Percentiles rank a stretch among this genome's conserved stretches.
phyloP scores from a whole-genome alignment of 2,113 vertebrate genomes.

The Anguilla rostrata region DNA sequence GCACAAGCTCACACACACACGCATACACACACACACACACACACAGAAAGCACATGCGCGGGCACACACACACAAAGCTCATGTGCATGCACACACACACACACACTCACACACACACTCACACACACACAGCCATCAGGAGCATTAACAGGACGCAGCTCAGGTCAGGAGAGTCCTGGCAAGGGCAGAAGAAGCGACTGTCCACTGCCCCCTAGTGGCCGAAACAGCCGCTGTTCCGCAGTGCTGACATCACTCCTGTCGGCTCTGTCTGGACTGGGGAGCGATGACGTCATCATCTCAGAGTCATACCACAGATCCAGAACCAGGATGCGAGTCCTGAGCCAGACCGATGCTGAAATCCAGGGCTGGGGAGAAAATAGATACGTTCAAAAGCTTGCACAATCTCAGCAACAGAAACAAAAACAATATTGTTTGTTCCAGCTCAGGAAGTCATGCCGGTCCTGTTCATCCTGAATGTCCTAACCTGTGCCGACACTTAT shows the following conservation, averaged over 20 bases:
- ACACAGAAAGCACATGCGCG: no score
- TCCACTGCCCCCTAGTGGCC: neutral
- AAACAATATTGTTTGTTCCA: neutral
- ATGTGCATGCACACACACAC: no score
- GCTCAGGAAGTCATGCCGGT: neutral
- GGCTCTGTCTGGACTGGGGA: no score
- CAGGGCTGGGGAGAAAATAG: neutral
- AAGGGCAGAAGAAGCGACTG: neutral
- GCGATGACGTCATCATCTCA: neutral
- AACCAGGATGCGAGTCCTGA: neutral
- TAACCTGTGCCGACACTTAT: neutral
- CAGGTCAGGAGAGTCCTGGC: neutral
- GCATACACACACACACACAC: no score
- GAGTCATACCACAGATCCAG: neutral
- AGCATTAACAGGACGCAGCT: neutral
- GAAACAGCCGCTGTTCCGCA: neutral
- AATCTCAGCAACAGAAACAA: neutral
- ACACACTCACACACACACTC: no score
- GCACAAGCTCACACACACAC: no score
- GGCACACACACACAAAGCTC: no score
- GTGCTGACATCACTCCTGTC: neutral
- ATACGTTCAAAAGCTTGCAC: neutral
- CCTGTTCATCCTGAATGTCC: no score
- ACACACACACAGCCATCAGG: neutral
- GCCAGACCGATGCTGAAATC: neutral